These are phyloP conservation scores for Diachasma alloeum DNA, from an alignment of 1,140 invertebrate genomes.

Conservation along the genomic window DNA sequence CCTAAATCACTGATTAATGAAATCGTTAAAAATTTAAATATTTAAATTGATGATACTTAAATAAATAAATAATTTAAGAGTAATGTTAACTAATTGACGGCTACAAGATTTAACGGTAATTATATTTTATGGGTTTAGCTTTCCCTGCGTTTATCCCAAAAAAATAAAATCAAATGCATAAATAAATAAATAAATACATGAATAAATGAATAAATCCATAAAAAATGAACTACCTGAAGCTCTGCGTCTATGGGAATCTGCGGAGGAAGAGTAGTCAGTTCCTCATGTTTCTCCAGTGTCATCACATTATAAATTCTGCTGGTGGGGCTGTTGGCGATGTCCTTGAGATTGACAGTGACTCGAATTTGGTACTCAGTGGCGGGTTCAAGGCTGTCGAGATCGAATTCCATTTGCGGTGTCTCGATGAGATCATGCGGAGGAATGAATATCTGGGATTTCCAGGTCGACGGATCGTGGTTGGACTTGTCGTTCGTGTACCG, in stretches of 20 bases:
- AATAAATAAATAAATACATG: too few species aligned
- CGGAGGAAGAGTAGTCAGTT: conserved; percentile 68
- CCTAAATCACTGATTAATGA: too few species aligned
- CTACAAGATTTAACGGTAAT: too few species aligned
- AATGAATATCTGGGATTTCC: conserved; percentile 85
- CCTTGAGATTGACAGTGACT: conserved; percentile 77
- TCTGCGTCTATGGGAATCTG: conserved; percentile 77
- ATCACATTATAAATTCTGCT: conserved; percentile 78
- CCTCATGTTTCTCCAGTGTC: conserved; percentile 66
- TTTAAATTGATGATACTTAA: too few species aligned
- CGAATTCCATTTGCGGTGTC: conserved; percentile 84
- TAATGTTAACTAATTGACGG: too few species aligned
- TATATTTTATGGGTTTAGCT: too few species aligned
- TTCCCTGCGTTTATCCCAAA: too few species aligned
- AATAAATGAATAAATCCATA: too few species aligned
- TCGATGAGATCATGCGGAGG: conserved; percentile 84
- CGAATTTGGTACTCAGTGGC: conserved; percentile 83
- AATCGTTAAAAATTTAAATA: too few species aligned
- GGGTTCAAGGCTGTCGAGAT: conserved; percentile 77
- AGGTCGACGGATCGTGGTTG: conserved; percentile 74
- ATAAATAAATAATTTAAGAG: too few species aligned
- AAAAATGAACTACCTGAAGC: conserved; percentile 54
- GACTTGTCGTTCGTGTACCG: conserved; percentile 78
- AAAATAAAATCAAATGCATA: too few species aligned
- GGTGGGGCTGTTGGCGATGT: conserved; percentile 75